Percentiles rank a stretch among this genome's conserved stretches.
phyloP scores from a whole-genome alignment of 2,888 invertebrate genomes.

The Callimorpha dominula region DNA sequence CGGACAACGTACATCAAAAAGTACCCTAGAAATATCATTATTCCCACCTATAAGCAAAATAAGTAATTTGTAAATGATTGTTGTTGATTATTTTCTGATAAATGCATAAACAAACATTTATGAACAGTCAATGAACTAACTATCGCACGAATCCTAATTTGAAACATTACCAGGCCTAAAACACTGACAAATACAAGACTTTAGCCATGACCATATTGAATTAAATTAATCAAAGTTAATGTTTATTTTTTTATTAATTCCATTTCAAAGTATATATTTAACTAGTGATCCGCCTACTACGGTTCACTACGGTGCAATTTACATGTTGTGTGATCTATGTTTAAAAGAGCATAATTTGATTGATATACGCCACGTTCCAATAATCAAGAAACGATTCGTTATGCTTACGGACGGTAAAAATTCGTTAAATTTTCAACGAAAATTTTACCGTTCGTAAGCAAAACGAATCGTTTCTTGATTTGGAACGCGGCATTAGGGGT shows the following conservation, averaged over 20 bases:
- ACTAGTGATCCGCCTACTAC: background rate
- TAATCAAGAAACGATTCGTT: too few species aligned
- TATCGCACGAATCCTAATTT: conserved; percentile 75
- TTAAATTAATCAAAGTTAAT: conserved; percentile 1
- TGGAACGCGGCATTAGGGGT: too few species aligned
- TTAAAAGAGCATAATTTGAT: background rate
- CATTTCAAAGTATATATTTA: background rate
- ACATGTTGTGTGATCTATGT: background rate
- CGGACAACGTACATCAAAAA: conserved; percentile 78
- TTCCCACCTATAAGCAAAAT: conserved; percentile 73
- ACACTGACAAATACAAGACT: conserved; percentile 25
- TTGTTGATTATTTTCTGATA: background rate
- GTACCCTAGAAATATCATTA: conserved; percentile 86
- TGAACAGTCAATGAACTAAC: conserved; percentile 58
- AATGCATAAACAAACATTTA: background rate
- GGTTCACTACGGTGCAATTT: background rate
- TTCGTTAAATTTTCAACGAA: too few species aligned
- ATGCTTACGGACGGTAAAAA: too few species aligned
- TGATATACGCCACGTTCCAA: too few species aligned
- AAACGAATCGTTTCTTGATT: too few species aligned
- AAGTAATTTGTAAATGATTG: background rate
- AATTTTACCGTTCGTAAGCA: too few species aligned
- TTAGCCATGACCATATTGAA: conserved; percentile 54
- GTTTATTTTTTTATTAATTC: background rate
- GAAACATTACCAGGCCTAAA: conserved; percentile 63